Base-by-base conservation (phyloP, 2,888 invertebrate genomes). In the Tinea pellionella region DNA sequence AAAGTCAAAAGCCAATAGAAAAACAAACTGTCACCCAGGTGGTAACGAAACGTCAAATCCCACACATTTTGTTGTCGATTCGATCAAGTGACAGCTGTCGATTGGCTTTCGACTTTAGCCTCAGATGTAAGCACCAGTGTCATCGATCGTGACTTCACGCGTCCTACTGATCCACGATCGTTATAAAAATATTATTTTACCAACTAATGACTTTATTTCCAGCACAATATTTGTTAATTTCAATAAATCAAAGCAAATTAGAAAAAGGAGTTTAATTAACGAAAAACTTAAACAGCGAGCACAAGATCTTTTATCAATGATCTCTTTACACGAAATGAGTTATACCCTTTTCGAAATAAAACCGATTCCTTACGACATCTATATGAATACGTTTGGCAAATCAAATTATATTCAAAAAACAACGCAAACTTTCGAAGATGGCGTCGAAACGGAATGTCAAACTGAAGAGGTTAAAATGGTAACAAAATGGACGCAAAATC, bases 281-380 rank as follows among this genome's bases (percentile, higher is more conserved):
- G 78, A 82, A 37, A 68, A 67, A 30, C 61, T 84, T 15, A 73
- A 74, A 63, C 79, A 77, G 63, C 69, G 88, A 11, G 86, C 83
- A 0, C 70, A 75, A 64, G 86, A 88, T 63, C 70, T 88, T 15
- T 68, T 85, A 0, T 74, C 72, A 63, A 79, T 88, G 68, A 81
- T 88, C 63, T 79, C 79, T 61, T 65, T 88, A 7, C 87, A 88
- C 30, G 79, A 83, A 73, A 83, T 88, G 74, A 73, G 80, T 0
- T 87, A 79, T 62, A 70, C 69, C 0, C 66, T 88, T 1, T 87
- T 78, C 47, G 86, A 88, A 77, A 83, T 88, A 80, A 77, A 82
- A 67, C 87, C 88, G 0, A 82, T 88, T 64, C 78, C 87, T 0
- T 88, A 88, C 62, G 87, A 88, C 60, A 66, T 82, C 58, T 88